Evolutionary conservation across 1,140 invertebrate species (phyloP).

Genomic region (Cephus cinctus): DNA sequence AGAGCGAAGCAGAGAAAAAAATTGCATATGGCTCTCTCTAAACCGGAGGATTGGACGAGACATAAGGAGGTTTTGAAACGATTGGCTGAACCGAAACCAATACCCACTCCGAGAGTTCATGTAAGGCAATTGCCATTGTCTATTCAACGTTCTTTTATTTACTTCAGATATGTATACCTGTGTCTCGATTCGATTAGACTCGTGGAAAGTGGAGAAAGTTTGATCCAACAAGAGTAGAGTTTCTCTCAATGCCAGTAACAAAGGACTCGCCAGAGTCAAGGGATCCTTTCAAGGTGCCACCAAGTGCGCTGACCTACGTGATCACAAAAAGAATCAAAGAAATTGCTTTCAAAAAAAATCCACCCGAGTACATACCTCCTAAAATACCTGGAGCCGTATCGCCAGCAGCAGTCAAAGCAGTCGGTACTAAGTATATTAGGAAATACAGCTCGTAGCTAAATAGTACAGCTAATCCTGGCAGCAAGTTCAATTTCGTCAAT

Average conservation of each 20-base stretch:
- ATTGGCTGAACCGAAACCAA: conserved; percentile 30
- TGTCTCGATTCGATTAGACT: conserved; percentile 1
- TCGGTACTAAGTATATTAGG: no score
- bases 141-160: not conserved
- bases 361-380: not conserved
- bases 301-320: conserved; percentile 29
- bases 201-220: conserved; percentile 7
- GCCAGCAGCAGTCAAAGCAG: conserved; percentile 20
- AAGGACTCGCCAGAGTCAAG: conserved; percentile 8
- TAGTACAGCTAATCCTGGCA: not conserved
- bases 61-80: conserved; percentile 26
- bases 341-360: conserved; percentile 15
- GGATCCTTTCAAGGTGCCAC: conserved; percentile 29
- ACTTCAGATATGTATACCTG: not conserved
- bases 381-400: conserved; percentile 26
- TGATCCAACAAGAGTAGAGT: conserved; percentile 19
- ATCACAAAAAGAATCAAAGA: conserved; percentile 23
- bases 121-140: conserved; percentile 18
- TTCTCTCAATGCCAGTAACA: conserved; percentile 23
- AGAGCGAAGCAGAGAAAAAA: conserved; percentile 30
- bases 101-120: conserved; percentile 7
- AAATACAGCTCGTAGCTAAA: no score
- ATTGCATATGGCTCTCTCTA: conserved; percentile 22
- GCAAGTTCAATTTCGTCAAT: not conserved
- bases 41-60: conserved; percentile 35